These are phyloP conservation scores for Coregonus sp. DNA, from an alignment of 2,797 vertebrate species.

Conservation along the genomic window DNA sequence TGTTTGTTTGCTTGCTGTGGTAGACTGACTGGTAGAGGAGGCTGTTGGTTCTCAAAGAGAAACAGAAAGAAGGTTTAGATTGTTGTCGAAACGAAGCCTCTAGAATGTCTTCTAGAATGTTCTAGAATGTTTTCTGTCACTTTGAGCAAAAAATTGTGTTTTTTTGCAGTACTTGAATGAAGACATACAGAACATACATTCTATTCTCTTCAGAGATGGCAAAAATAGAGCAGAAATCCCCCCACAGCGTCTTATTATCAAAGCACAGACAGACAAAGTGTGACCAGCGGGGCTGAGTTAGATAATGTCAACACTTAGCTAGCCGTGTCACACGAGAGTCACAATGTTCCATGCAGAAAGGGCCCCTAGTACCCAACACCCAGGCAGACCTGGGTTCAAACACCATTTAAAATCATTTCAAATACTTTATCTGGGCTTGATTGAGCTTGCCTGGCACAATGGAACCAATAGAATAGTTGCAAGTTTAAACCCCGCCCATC, in stretches of 20 bases:
- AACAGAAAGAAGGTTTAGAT: constrained; percentile 69
- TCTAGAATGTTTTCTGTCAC: constrained; percentile 67
- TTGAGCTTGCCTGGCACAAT: too few relatives aligned
- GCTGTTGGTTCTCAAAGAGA: constrained; percentile 57
- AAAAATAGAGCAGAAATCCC: constrained; percentile 43
- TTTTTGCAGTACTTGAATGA: constrained; percentile 84
- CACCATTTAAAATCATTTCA: too few relatives aligned
- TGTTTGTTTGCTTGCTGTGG: constrained; percentile 73
- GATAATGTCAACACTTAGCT: constrained; percentile 58
- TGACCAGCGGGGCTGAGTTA: constrained; percentile 49
- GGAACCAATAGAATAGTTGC: too few relatives aligned
- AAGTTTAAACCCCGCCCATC: too few relatives aligned
- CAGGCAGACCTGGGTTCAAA: not conserved
- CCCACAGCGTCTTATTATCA: constrained; percentile 55
- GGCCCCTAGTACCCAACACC: constrained; percentile 27
- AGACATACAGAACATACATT: constrained; percentile 63
- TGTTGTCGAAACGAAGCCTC: too few relatives aligned
- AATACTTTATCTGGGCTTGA: too few relatives aligned
- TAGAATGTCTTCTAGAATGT: constrained; percentile 57
- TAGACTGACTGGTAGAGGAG: constrained; percentile 61
- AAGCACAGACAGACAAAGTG: constrained; percentile 56
- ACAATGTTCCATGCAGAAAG: constrained; percentile 65
- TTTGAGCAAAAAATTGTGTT: constrained; percentile 65
- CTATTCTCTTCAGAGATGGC: constrained; percentile 68
- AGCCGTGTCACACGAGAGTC: constrained; percentile 70